Percentiles rank a stretch among this genome's conserved stretches.
phyloP scores from a whole-genome alignment of 2,113 vertebrate genomes.

The Arvicanthis niloticus region DNA sequence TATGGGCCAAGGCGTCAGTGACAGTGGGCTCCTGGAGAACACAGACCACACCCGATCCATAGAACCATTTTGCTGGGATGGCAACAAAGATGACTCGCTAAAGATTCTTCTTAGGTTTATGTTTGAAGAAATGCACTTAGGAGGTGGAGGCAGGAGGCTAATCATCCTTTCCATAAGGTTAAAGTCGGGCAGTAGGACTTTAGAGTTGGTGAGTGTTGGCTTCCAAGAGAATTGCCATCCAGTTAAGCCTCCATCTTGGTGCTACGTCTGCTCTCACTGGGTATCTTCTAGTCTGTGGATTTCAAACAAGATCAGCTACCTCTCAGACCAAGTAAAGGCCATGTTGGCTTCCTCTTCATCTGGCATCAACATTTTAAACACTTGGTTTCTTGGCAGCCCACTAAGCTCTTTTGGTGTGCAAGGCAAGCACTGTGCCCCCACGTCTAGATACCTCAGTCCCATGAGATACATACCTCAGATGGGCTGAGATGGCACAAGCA shows the following conservation, averaged over 20 bases:
- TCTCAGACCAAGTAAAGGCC: not conserved
- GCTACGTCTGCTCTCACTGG: accelerated
- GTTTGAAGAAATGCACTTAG: slow-evolving; percentile 18
- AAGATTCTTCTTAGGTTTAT: slow-evolving; percentile 74
- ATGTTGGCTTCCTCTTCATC: not conserved
- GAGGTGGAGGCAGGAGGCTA: not conserved
- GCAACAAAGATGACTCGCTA: slow-evolving; percentile 93
- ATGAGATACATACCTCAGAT: not conserved
- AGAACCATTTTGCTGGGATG: slow-evolving; percentile 87
- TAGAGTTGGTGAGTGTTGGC: not conserved
- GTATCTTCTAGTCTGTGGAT: not conserved
- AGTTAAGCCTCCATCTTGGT: not conserved
- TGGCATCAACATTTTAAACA: slow-evolving; percentile 22
- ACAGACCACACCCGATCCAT: not conserved
- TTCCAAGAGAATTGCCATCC: not conserved
- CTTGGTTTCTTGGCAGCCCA: not conserved
- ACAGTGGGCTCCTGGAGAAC: not conserved
- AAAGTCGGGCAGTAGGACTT: not conserved
- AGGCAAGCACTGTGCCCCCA: not conserved
- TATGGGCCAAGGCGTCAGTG: not conserved
- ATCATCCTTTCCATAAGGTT: not conserved
- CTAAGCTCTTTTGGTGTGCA: not conserved
- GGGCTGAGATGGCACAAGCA: not conserved
- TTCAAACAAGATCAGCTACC: slow-evolving; percentile 12
- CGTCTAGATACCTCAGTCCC: not conserved